A percentile compares a stretch with the other conserved stretches of the same genome.
Evolutionary conservation across 2,888 invertebrate species (phyloP).

Genomic region (Pseudolycoriella hygida): DNA sequence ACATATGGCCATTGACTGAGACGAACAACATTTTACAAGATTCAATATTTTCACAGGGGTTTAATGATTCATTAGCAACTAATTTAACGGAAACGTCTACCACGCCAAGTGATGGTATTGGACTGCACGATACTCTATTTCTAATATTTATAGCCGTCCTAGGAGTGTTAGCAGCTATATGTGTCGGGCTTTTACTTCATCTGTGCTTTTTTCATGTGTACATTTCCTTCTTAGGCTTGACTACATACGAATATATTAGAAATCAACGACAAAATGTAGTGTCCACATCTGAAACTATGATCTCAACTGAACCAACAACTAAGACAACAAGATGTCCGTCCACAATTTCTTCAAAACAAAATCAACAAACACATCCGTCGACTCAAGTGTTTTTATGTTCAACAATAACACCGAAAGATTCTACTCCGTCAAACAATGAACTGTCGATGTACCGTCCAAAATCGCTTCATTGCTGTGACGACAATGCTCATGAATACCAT

Average conservation of each 20-base stretch:
- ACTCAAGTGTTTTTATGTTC: conserved; percentile 28
- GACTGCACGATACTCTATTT: conserved; percentile 38
- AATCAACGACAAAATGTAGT: conserved; percentile 29
- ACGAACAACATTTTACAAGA: neutral
- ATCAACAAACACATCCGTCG: conserved; percentile 12
- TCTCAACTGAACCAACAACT: conserved; percentile 9
- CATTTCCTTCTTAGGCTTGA: conserved; percentile 64
- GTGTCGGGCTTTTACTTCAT: conserved; percentile 61
- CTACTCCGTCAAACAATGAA: conserved; percentile 8
- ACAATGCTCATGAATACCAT: conserved; percentile 26
- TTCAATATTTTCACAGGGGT: conserved; percentile 7
- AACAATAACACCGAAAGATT: conserved; percentile 17
- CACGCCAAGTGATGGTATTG: conserved; percentile 18
- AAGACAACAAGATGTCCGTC: conserved; percentile 7
- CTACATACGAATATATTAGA: conserved; percentile 76
- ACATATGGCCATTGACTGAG: conserved; percentile 24
- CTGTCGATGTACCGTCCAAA: conserved; percentile 19
- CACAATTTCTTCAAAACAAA: conserved; percentile 10
- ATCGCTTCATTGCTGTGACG: conserved; percentile 30
- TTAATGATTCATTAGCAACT: conserved; percentile 9
- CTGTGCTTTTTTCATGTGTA: conserved; percentile 78
- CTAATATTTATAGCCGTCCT: conserved; percentile 41
- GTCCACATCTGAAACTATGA: conserved; percentile 15
- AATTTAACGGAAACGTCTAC: conserved; percentile 6
- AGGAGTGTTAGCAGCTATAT: conserved; percentile 53